Evolutionary conservation across 2,113 vertebrate species (phyloP).

Genomic region (Channa maculata): DNA sequence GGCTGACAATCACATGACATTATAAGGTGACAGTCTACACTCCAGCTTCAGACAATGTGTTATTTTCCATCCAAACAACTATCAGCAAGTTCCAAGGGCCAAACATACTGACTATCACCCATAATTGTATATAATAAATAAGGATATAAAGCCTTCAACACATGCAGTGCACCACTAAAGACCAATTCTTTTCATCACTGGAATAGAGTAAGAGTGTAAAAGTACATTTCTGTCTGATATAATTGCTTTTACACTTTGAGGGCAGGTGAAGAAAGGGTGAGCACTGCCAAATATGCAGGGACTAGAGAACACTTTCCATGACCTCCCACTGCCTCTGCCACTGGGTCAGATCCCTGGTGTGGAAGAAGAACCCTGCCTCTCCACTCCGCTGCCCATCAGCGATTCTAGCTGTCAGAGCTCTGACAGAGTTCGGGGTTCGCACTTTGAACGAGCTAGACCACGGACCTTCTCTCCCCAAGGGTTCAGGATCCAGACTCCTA

Average conservation of each 20-base stretch:
- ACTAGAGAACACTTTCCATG: constrained; percentile 18
- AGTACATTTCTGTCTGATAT: background rate
- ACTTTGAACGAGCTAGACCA: constrained; percentile 18
- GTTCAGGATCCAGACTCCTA: constrained; percentile 11
- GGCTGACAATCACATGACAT: constrained; percentile 8
- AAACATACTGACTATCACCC: background rate
- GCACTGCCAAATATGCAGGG: constrained; percentile 36
- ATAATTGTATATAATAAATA: background rate
- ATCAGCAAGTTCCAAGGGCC: background rate
- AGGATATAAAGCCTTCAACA: background rate
- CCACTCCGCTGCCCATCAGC: constrained; percentile 46
- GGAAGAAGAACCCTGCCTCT: constrained; percentile 23
- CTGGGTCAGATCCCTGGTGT: constrained; percentile 55
- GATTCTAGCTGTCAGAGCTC: constrained; percentile 49
- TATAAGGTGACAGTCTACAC: constrained; percentile 17
- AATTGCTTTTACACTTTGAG: constrained; percentile 13
- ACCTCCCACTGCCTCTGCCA: constrained; percentile 41
- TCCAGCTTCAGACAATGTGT: constrained; percentile 2
- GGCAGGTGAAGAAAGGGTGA: constrained; percentile 1
- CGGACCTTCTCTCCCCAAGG: background rate
- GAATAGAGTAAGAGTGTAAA: background rate
- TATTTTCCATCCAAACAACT: constrained; percentile 6
- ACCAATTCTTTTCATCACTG: background rate
- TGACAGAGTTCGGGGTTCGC: constrained; percentile 24
- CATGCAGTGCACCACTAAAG: background rate